Evolutionary conservation across 2,888 invertebrate genomes (phyloP).

Genomic region (Synanthedon tipuliformis): DNA sequence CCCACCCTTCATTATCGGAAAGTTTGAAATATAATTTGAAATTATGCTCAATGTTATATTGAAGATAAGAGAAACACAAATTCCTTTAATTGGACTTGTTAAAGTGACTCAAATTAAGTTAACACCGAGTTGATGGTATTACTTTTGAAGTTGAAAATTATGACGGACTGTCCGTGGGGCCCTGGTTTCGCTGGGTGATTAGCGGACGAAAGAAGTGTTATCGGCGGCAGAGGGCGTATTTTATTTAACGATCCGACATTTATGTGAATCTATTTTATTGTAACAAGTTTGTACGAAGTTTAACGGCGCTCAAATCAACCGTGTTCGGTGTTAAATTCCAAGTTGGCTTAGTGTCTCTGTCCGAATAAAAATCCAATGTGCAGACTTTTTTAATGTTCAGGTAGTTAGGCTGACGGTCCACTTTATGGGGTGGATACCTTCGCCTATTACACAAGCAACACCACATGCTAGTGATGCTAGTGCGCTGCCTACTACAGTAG

Average conservation of each 20-base stretch:
- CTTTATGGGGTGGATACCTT: no score
- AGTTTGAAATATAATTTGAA: slow-evolving; percentile 72
- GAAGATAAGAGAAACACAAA: slow-evolving; percentile 72
- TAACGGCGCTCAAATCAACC: neutral
- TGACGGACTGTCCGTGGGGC: slow-evolving; percentile 59
- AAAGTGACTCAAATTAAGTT: slow-evolving; percentile 72
- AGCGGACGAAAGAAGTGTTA: slow-evolving; percentile 52
- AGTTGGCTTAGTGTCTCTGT: neutral
- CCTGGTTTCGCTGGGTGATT: slow-evolving; percentile 48
- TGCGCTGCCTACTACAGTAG: no score
- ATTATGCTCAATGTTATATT: slow-evolving; percentile 72
- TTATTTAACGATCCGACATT: slow-evolving; percentile 39
- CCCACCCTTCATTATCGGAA: slow-evolving; percentile 70
- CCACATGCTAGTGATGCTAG: no score
- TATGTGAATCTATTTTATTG: slow-evolving; percentile 25
- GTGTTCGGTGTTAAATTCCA: neutral
- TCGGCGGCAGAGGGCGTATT: slow-evolving; percentile 38
- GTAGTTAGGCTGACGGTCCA: no score
- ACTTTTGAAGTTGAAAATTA: slow-evolving; percentile 67
- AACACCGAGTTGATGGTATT: slow-evolving; percentile 70
- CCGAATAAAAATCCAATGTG: no score
- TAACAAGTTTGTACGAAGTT: neutral
- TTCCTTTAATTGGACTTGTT: slow-evolving; percentile 72
- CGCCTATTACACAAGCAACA: no score
- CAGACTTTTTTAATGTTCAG: no score